Conservation (phyloP, 2,888 invertebrate species). For the Drepana falcataria region DNA sequence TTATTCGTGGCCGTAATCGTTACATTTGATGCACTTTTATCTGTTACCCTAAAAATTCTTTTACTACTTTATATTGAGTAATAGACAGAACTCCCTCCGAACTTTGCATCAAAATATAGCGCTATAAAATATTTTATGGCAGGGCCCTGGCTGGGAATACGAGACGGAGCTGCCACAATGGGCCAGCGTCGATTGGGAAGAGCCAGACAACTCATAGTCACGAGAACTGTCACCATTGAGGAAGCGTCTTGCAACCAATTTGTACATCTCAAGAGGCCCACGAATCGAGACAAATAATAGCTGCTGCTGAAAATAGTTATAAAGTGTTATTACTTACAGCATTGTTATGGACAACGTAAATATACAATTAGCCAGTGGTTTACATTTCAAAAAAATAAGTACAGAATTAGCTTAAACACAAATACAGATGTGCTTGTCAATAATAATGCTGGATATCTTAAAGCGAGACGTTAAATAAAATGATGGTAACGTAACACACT, state of each 20-base stretch:
- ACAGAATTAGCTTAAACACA: too few species aligned
- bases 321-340: neutral
- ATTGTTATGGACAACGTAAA: neutral
- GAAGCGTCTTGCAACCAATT: constrained; percentile 46
- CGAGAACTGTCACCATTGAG: constrained; percentile 45
- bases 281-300: constrained; percentile 8
- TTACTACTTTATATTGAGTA: neutral
- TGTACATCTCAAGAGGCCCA: constrained; percentile 20
- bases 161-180: constrained; percentile 95
- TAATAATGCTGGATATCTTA: constrained; percentile 1
- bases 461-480: constrained; percentile 28
- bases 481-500: constrained; percentile 28
- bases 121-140: constrained; percentile 18
- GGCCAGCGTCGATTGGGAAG: constrained; percentile 92
- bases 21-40: too few species aligned
- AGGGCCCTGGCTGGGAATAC: constrained; percentile 97
- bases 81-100: neutral
- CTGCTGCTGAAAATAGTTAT: constrained; percentile 1
- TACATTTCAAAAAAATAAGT: neutral
- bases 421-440: neutral
- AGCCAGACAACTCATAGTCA: constrained; percentile 78
- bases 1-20: too few species aligned
- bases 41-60: neutral
- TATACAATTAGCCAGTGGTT: neutral
- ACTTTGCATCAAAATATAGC: too few species aligned